Evolutionary conservation across 2,113 vertebrate species (phyloP).

Genomic region (Prionailurus viverrinus): DNA sequence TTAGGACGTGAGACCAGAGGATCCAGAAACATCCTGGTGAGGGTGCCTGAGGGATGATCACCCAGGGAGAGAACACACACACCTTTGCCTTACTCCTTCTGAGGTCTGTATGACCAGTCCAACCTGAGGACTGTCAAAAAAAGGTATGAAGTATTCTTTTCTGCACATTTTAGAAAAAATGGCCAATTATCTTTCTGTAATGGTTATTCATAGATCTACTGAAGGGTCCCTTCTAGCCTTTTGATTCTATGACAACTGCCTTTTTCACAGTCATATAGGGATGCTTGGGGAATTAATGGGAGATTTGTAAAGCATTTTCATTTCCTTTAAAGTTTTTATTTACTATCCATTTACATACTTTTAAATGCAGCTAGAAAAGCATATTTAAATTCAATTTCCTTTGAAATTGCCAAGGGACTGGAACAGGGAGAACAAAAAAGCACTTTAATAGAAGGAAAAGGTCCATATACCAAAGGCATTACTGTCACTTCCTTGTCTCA

Average conservation of each 20-base stretch:
- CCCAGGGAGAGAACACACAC: background rate
- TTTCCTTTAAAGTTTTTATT: conserved; percentile 83
- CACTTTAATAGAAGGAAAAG: conserved; percentile 71
- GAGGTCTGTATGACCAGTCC: background rate
- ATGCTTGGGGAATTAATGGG: conserved; percentile 76
- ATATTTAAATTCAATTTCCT: conserved; percentile 81
- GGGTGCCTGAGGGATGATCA: too few species aligned
- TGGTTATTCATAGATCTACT: background rate
- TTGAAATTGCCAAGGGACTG: conserved; percentile 78
- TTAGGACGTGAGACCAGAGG: background rate
- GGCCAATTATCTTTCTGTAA: conserved; percentile 53
- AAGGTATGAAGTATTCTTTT: background rate
- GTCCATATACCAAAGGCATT: conserved; percentile 48
- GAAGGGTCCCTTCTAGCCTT: conserved; percentile 24
- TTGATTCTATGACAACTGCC: conserved; percentile 54
- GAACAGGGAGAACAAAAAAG: conserved; percentile 70
- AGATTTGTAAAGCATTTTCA: conserved; percentile 81
- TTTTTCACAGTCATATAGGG: conserved; percentile 55
- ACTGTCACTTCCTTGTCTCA: conserved; percentile 40
- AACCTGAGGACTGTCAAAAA: background rate
- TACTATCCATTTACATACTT: conserved; percentile 82
- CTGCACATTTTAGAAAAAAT: conserved; percentile 54
- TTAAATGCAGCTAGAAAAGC: conserved; percentile 80
- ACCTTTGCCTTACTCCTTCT: background rate
- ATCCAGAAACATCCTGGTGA: rapidly evolving